Evolutionary conservation across 2,113 vertebrate species (phyloP).

Genomic region (Buteo buteo): DNA sequence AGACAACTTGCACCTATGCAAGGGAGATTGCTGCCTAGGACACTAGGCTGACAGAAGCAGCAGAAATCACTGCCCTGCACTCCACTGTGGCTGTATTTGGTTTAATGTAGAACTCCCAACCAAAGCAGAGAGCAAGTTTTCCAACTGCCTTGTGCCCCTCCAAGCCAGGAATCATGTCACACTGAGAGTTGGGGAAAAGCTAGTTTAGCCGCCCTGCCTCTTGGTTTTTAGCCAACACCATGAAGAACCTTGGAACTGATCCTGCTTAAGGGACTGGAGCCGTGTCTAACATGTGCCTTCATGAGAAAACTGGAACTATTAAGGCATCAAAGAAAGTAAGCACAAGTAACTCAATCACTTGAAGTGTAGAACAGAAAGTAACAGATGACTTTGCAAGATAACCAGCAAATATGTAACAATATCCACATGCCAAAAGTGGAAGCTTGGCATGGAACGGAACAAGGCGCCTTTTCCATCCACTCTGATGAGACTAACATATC

Average conservation of each 20-base stretch:
- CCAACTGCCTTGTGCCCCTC: background rate
- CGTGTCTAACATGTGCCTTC: background rate
- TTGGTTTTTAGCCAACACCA: background rate
- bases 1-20: background rate
- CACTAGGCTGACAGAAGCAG: background rate
- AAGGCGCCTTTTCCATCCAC: background rate
- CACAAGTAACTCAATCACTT: background rate
- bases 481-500: background rate
- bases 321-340: background rate
- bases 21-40: background rate
- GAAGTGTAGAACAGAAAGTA: background rate
- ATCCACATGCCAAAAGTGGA: background rate
- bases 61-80: background rate
- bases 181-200: background rate
- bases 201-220: background rate
- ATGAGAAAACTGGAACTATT: background rate
- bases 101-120: background rate
- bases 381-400: slow-evolving; percentile 6
- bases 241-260: background rate
- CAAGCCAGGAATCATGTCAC: background rate
- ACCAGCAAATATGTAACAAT: background rate
- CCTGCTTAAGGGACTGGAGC: background rate
- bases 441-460: background rate
- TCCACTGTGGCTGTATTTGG: background rate
- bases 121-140: background rate